Base-by-base conservation (phyloP, 1,140 invertebrate species). In the Meloidogyne exigua region DNA sequence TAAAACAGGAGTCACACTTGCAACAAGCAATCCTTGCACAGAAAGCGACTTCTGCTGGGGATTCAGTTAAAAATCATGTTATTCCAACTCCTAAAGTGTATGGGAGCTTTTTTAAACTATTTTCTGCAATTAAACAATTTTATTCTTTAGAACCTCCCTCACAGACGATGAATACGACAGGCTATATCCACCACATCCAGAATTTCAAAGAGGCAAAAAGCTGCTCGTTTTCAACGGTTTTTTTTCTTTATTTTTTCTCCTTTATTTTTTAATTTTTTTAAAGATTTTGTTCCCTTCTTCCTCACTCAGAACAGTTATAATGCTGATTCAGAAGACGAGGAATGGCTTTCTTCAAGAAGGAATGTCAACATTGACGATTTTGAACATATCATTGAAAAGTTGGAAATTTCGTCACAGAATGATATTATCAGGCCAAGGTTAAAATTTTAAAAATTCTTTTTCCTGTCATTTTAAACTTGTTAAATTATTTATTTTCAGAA, bases 331-430 rank as follows among this genome's bases (percentile, higher is more conserved):
- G 77, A 79, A 15, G 80, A 81, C 44, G 75, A 80, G 21, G 78
- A 81, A 66, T 81, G 76, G 68, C 72, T 81, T 23, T 15, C 25
- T 49, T 25, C 44, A 4, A 79, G 65, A 2, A 67, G 70, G 2
- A 68, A 76, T 64, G 72, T 81, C 18, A 67, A 23, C 23, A 68
- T 81, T 28, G 80, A 81, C 25, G 67, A 81, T 49, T 81, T 84
- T 65, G 80, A 81, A 57, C 82, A 83, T 36, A 83, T 81, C 62
- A 81, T 81, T 26, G 81, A 83, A 63, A 81, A 79, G 77, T 49
- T 81, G 23, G 80, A 81, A 63, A 32, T 75, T 26, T 39, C 70
- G 36, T 79, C 77, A 12, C 77, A 80, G 12, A 71, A 64, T n/a
- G 78, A 80, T 42, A 79, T 79, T 23, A 79, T 79, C 12, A 79